phyloP scores from a whole-genome alignment of 2,888 invertebrate species.

The Clepsis dumicolana region DNA sequence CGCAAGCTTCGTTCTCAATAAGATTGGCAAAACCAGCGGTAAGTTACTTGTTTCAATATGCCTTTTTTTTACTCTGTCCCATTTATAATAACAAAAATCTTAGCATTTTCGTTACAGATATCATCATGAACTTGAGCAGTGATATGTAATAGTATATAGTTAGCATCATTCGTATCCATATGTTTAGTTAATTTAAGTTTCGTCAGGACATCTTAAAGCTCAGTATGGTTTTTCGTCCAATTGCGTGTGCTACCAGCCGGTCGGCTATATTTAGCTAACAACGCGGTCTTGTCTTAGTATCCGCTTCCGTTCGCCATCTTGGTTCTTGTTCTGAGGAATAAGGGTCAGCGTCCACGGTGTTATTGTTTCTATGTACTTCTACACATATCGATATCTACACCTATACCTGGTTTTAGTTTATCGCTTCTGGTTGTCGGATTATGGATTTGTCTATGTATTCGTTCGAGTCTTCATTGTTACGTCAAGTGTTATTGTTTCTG shows the following conservation, averaged over 20 bases:
- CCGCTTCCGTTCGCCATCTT: slow-evolving; percentile 72
- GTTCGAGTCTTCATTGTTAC: slow-evolving; percentile 4
- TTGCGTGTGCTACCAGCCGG: slow-evolving; percentile 43
- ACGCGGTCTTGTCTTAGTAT: slow-evolving; percentile 75
- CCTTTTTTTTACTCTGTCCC: neutral
- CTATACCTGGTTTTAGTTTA: neutral
- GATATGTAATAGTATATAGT: neutral
- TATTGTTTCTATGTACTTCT: slow-evolving; percentile 15
- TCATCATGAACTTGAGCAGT: neutral
- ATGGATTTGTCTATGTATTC: slow-evolving; percentile 3
- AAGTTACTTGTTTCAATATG: neutral
- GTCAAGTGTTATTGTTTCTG: slow-evolving; percentile 46
- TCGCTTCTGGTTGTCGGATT: slow-evolving; percentile 16
- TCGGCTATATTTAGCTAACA: slow-evolving; percentile 81
- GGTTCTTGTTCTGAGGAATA: slow-evolving; percentile 42
- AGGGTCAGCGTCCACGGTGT: slow-evolving; percentile 43
- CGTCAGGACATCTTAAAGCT: slow-evolving; percentile 13
- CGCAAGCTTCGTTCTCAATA: no score
- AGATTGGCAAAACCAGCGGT: no score
- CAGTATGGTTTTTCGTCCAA: slow-evolving; percentile 31
- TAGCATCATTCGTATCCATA: neutral
- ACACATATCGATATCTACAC: neutral
- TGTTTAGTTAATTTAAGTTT: neutral
- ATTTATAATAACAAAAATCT: neutral
- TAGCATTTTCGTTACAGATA: neutral